These are phyloP conservation scores for Premnoplex brunnescens DNA, from an alignment of 2,797 vertebrate species.

Conservation along the genomic window DNA sequence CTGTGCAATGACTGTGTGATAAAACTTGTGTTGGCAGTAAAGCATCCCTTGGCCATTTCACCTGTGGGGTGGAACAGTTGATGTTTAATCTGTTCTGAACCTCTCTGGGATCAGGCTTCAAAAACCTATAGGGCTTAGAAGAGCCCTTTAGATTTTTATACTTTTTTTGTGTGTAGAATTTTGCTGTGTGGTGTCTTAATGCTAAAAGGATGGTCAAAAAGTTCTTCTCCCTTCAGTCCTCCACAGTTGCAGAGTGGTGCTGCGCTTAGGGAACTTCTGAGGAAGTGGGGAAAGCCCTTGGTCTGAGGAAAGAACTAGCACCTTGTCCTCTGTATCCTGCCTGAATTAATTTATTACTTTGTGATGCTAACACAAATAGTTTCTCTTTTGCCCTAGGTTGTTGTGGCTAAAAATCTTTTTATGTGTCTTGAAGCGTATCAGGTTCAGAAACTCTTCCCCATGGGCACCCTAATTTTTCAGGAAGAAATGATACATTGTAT, in stretches of 20 bases:
- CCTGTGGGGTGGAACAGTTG: rapidly evolving
- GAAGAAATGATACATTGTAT: background rate
- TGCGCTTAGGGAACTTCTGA: background rate
- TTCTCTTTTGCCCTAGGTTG: background rate
- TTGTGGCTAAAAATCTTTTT: background rate
- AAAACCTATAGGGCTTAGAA: background rate
- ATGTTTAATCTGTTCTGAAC: background rate
- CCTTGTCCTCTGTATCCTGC: background rate
- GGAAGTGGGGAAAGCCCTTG: background rate
- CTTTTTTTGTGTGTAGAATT: background rate
- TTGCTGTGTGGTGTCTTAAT: background rate
- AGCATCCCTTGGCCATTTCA: background rate
- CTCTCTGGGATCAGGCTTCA: background rate
- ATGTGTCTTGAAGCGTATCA: background rate
- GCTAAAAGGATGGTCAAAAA: background rate
- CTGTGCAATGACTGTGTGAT: background rate
- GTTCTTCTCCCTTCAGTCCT: background rate
- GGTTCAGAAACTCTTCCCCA: background rate
- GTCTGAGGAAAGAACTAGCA: background rate
- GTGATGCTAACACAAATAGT: background rate
- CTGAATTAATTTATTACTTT: background rate
- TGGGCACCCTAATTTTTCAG: background rate
- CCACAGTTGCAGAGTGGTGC: background rate
- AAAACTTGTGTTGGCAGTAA: background rate
- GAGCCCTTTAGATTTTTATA: background rate